Conservation (phyloP, 30 jellyfish, hydroid and myxozoan genomes). For the Aurelia aurita complex sp. Pacific region DNA sequence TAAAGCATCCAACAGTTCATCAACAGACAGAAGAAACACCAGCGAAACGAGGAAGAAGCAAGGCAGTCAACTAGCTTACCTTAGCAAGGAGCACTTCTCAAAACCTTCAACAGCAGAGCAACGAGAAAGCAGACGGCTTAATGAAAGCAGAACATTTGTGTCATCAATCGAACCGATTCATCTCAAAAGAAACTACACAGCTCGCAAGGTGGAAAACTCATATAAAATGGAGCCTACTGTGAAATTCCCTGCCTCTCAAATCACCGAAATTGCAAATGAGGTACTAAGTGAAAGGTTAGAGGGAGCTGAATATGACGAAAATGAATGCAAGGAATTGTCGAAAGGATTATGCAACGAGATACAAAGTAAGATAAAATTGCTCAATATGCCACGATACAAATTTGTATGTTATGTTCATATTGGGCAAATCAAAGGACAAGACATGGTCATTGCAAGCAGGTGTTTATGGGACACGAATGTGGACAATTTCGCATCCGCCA, state of each 20-base stretch:
- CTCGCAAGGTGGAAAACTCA: neutral
- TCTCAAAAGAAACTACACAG: slow-evolving; percentile 5
- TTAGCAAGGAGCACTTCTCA: slow-evolving; percentile 4
- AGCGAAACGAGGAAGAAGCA: neutral
- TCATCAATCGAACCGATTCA: slow-evolving; percentile 44
- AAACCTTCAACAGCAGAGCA: neutral
- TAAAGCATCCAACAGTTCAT: neutral
- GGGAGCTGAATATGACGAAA: slow-evolving; percentile 40
- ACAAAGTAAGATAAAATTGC: slow-evolving; percentile 19
- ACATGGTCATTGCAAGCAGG: slow-evolving; percentile 37
- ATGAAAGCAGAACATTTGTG: slow-evolving; percentile 13
- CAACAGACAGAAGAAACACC: neutral
- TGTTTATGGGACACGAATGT: slow-evolving; percentile 61
- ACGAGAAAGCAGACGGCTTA: neutral
- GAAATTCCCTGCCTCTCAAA: slow-evolving; percentile 29
- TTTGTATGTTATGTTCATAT: slow-evolving; percentile 58
- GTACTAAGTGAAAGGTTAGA: slow-evolving; percentile 11
- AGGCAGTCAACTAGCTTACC: neutral
- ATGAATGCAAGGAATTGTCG: slow-evolving; percentile 13
- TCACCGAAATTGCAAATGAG: slow-evolving; percentile 16
- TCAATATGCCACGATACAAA: slow-evolving; percentile 36
- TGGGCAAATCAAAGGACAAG: slow-evolving; percentile 43
- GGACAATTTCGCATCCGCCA: slow-evolving; percentile 39
- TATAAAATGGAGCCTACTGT: slow-evolving; percentile 5
- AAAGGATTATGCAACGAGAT: slow-evolving; percentile 32